Evolutionary conservation across 2,113 vertebrate genomes (phyloP).

Genomic region (Microcebus murinus): DNA sequence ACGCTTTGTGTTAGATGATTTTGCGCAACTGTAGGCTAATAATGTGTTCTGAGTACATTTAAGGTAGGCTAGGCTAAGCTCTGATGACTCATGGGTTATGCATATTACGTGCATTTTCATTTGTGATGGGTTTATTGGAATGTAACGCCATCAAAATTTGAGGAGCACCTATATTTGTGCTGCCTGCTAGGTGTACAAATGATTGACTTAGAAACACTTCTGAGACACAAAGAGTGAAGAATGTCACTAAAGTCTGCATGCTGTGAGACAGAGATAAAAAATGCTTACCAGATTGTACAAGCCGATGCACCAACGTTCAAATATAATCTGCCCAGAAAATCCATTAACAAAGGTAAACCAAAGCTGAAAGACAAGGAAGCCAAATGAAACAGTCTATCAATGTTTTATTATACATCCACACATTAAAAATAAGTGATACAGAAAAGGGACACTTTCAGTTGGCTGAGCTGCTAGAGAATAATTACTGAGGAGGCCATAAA

Average conservation of each 20-base stretch:
- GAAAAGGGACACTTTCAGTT: neutral
- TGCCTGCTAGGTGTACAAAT: slow-evolving; percentile 63
- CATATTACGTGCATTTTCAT: too few relatives aligned
- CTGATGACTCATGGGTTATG: too few relatives aligned
- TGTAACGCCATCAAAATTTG: neutral
- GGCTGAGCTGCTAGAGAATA: neutral
- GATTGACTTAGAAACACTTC: slow-evolving; percentile 67
- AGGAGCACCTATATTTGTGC: slow-evolving; percentile 69
- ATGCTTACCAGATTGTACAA: slow-evolving; percentile 98
- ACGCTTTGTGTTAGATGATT: neutral
- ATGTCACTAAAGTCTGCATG: neutral
- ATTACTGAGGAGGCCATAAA: neutral
- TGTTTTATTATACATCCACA: neutral
- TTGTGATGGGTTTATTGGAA: too few relatives aligned
- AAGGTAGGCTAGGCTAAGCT: too few relatives aligned
- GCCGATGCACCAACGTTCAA: slow-evolving; percentile 99
- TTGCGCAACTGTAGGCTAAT: too few relatives aligned
- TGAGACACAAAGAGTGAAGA: slow-evolving; percentile 77
- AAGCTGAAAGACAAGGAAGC: slow-evolving; percentile 91
- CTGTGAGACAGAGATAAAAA: slow-evolving; percentile 32
- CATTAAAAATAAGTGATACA: neutral
- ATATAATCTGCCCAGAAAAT: slow-evolving; percentile 99
- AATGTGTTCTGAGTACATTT: too few relatives aligned
- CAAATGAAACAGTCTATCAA: slow-evolving; percentile 78
- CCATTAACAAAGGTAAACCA: slow-evolving; percentile 99